Base-by-base conservation (phyloP, 2,113 vertebrate species). In the Andinoacara biseriatus region DNA sequence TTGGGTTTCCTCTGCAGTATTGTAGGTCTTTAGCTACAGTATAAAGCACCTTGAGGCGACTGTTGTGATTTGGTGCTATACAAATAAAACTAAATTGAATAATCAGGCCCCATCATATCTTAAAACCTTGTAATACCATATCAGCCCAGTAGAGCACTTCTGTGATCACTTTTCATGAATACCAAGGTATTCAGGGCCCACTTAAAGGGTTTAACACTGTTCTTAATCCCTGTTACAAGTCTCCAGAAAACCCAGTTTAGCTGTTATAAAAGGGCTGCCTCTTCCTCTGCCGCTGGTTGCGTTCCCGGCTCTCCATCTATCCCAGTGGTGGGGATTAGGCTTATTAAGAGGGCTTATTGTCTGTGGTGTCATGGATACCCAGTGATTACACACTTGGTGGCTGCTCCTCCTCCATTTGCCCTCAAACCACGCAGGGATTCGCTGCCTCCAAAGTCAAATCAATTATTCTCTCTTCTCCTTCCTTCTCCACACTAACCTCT, bases 241-340 rank as follows among this genome's bases (percentile, higher is more conserved):
- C 78, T 62, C 29, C 77, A 95, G 95, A 96, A 97, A 97, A 97
- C 95, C 85, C 95, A 95, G 97, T 97, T 96, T 97, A 93, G 93
- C 95, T 95, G 91, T 95, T 93, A 95, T 95, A 93, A 97, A 97
- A 96, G 96, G 92, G 86, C 90, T 87, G 90, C 95, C 95, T 94
- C 96, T 96, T 95, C 94, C 94, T 94, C 95, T 35, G 17, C 93
- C 95, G 95, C 33, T 43, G 8, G 49, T 35, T 8, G 15, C 59
- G 35, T 67, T 78, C 31, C 26, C 43, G 17, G 78, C 40, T 58
- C 54, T 49, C 94, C 76, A 81, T 82, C 80, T 76, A 43, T 86
- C 60, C 83, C 69, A 85, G n/a, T 78, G 89, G 88, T 84, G 63
- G 78, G 93, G 90, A 92, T 95, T 90, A 89, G 89, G 82, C 88